Evolutionary conservation across 2,888 invertebrate species (phyloP), one percentile per base, ranked within the genome.

Genomic region (Apantesis nais): DNA sequence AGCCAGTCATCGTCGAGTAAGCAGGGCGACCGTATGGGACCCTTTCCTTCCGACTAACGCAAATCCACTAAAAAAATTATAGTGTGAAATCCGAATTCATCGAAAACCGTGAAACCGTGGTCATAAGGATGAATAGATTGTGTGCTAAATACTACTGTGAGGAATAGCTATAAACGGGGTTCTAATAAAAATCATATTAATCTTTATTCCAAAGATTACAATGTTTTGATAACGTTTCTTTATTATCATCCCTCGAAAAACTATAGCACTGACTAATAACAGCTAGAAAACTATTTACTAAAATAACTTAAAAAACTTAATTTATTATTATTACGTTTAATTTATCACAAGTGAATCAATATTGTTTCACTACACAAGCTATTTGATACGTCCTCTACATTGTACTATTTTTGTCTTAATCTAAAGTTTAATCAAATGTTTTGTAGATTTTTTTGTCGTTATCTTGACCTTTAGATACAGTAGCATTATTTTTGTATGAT

Each of bases 311-410:
- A 1, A 29, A 58, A 1, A 52, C 48, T 52, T 29, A 1, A 16
- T 58, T 16, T n/a, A n/a, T n/a, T n/a, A n/a, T n/a, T n/a, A n/a
- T n/a, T n/a, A n/a, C n/a, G n/a, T n/a, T n/a, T 16, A 58, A 58
- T 58, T 58, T 58, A 58, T 58, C 58, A 44, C 44, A 44, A 63
- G 22, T 63, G 22, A 63, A 44, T 31, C 31, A 58, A 29, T 58
- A 58, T 29, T 58, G 41, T 63, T 16, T 31, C 63, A 44, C 31
- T 63, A 63, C 29, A 44, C 41, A 41, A 41, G 16, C 16, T 29
- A 41, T 44, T 41, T 41, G 0, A 44, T 52, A 52, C 29, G 41
- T 29, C 29, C 25, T 16, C 39, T 39, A 41, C 39, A 41, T 44
- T 63, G 19, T 41, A 29, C 41, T 44, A 11, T 62, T 29, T 7